Evolutionary conservation across 2,113 vertebrate species (phyloP), one percentile per base, ranked within the genome.

Genomic region (Bungarus multicinctus): DNA sequence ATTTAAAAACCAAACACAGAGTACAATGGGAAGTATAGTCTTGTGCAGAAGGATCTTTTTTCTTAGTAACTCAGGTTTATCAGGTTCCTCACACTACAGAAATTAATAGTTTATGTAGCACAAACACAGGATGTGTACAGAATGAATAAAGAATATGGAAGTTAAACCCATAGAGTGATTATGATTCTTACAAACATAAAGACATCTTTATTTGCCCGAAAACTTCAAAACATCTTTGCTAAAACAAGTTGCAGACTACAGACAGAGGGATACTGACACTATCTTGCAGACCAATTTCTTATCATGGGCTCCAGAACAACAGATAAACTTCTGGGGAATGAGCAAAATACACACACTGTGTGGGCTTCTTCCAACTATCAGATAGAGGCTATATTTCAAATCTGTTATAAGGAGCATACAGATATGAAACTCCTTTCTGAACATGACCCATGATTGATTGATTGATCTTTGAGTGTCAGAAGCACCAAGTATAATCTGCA

Each of bases 211-310:
- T 85, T 52, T 93, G 10, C 58, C 88, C 55, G 1, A 55, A 81
- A 81, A 81, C 23, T 27, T n/a, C 52, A 52, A 50, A 81, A 57
- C 5, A 64, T 64, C 55, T 53, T 86, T n/a, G 57, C 8, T 55
- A 88, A 92, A 34, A 39, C 53, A 86, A 39, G 54, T 43, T 57
- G 52, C 89, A 87, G 69, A 93, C 69, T 52, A 57, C 74, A 89
- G 81, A 53, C 55, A 64, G n/a, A 64, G 53, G 30, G 86, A 87
- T 90, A 69, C 81, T 87, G 54, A 43, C 54, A 22, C 45, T 53
- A 93, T 93, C 92, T 93, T 81, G 54, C 60, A 85, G 57, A 7
- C 88, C 60, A 55, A 90, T 90, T 90, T 64, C 89, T 93, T 93
- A 93, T 93, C 92, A 87, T 16, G 14, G 7, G 22, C 23, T 81